A percentile compares a stretch with the other conserved stretches of the same genome.
phyloP scores from a whole-genome alignment of 2,797 vertebrate genomes.

The Macroramphosus scolopax region DNA sequence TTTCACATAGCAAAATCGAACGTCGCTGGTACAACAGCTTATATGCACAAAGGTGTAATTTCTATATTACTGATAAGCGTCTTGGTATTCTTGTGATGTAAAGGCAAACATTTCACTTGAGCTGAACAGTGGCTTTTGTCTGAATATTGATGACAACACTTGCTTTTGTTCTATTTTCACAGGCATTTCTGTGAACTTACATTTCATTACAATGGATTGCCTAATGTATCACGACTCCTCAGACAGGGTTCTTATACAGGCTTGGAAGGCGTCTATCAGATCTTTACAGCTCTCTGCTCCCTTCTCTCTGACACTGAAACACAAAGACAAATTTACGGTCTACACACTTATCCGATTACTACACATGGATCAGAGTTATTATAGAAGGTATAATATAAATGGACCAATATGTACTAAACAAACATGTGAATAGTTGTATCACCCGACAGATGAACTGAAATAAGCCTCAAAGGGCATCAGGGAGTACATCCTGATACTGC shows the following conservation, averaged over 20 bases:
- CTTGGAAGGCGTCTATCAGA: constrained; percentile 75
- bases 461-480: constrained; percentile 6
- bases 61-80: too few relatives aligned
- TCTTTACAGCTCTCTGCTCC: constrained; percentile 67
- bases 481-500: constrained; percentile 51
- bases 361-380: background rate
- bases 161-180: background rate
- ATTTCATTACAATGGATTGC: constrained; percentile 15
- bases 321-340: constrained; percentile 22
- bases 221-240: constrained; percentile 55
- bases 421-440: too few relatives aligned
- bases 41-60: background rate
- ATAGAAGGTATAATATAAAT: too few relatives aligned
- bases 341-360: too few relatives aligned
- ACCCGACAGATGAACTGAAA: too few relatives aligned
- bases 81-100: background rate
- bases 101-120: too few relatives aligned
- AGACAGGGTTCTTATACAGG: constrained; percentile 72
- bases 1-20: too few relatives aligned
- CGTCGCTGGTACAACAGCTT: background rate
- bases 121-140: too few relatives aligned
- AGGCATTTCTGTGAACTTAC: constrained; percentile 31
- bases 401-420: too few relatives aligned
- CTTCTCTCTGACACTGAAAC: constrained; percentile 71
- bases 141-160: too few relatives aligned